Evolutionary conservation across 2,797 vertebrate species (phyloP), one percentile per base, ranked within the genome.

Genomic region (Menidia menidia): DNA sequence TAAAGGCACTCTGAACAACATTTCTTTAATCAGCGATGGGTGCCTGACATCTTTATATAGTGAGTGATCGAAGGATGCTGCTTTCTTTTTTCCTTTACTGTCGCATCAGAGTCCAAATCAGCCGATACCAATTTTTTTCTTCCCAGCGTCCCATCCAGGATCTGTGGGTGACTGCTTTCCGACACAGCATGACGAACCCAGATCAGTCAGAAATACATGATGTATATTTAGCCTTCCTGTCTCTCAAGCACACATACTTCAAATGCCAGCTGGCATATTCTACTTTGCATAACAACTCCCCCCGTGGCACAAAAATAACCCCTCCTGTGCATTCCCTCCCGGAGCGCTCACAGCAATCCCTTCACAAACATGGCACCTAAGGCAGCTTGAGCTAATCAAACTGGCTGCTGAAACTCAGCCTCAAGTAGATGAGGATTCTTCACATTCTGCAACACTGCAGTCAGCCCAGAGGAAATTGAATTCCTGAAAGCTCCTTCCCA

Each of bases 171-270:
- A 78, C 63, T 60, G 69, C 59, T 62, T 54, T 51, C 51, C 63
- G 44, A 13, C 59, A 66, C 41, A 35, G 54, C 59, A 48, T 33
- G 35, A 73, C 67, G 66, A 78, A 25, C 39, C 59, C 60, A 63
- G 47, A 69, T 81, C 33, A 43, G 69, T 81, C 64, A 60, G 30
- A 82, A 81, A 83, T 78, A 80, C 5, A 71, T 30, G 11, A 42
- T 41, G 59, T 91, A 92, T 90, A 91, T 90, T 91, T 92, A 92
- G 90, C 84, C 71, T 77, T 82, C 65, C 77, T 88, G 75, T 82
- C 71, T 53, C 45, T 78, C 84, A 80, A 81, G 75, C 55, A 32
- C 75, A 80, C 85, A 92, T 90, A 87, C 56, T 86, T 81, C 53
- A 62, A 50, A 92, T 91, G 73, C 87, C 89, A 77, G 78, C 33